Conservation (phyloP, 2,113 vertebrate species). For the Salvelinus alpinus region DNA sequence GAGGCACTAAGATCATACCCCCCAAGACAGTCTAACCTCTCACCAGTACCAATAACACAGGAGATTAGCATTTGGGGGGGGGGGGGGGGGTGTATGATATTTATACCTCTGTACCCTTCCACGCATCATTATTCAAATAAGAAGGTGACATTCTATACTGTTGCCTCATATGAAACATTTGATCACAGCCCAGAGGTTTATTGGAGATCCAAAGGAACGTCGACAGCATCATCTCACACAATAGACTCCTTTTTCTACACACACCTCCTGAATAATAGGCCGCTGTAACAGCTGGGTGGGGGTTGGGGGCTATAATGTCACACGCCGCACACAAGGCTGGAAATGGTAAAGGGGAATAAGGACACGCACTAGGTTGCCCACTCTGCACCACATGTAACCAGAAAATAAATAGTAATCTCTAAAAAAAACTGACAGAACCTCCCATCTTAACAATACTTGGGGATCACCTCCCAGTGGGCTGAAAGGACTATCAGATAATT, state of each 20-base stretch:
- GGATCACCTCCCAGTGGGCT: conserved; percentile 32
- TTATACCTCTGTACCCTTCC: too few species aligned
- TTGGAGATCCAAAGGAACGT: not conserved
- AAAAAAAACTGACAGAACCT: conserved; percentile 14
- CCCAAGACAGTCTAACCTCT: too few species aligned
- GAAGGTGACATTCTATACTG: too few species aligned
- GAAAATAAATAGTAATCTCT: conserved; percentile 28
- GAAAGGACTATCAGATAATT: conserved; percentile 49
- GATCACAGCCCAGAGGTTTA: not conserved
- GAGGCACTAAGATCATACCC: too few species aligned
- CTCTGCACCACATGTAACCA: not conserved
- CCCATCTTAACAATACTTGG: conserved; percentile 14
- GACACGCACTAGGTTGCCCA: not conserved
- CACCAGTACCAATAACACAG: too few species aligned
- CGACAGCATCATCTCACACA: conserved; percentile 4
- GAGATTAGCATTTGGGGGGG: too few species aligned
- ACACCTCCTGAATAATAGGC: conserved; percentile 14
- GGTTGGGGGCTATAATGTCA: not conserved
- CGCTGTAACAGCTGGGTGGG: not conserved
- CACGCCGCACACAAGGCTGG: not conserved
- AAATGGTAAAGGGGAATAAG: conserved; percentile 16
- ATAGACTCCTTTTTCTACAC: not conserved
- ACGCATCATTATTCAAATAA: too few species aligned
- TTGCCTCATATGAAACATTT: too few species aligned
- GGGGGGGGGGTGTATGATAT: too few species aligned